A percentile compares a stretch with the other conserved stretches of the same genome.
Evolutionary conservation across 30 jellyfish, hydroid and myxozoan genomes (phyloP).

Genomic region (Calvadosia cruxmelitensis): DNA sequence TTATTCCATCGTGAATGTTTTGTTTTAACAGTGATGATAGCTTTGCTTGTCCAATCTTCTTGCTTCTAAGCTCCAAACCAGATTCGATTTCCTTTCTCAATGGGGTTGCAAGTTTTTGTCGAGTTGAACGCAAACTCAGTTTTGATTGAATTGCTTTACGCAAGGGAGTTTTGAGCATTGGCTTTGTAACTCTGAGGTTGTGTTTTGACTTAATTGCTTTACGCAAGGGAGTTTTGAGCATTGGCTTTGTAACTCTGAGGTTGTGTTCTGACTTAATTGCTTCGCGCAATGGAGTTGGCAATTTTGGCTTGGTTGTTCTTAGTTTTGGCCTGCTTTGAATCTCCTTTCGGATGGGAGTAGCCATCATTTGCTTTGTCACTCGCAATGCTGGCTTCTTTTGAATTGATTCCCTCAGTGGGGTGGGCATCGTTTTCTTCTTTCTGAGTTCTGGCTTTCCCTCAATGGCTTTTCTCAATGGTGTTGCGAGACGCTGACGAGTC

Average conservation of each 20-base stretch:
- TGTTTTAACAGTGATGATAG: too few species aligned
- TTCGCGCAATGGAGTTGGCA: slow-evolving; percentile 5
- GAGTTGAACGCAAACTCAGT: slow-evolving; percentile 25
- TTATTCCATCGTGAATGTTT: too few species aligned
- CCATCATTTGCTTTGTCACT: slow-evolving; percentile 29
- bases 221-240: slow-evolving; percentile 27
- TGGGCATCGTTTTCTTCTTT: not conserved
- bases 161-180: slow-evolving; percentile 40
- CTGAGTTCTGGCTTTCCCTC: not conserved
- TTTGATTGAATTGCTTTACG: slow-evolving; percentile 31
- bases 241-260: slow-evolving; percentile 10
- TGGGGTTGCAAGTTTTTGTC: slow-evolving; percentile 52
- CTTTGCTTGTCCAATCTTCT: too few species aligned
- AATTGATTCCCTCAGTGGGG: not conserved
- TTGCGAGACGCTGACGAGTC: slow-evolving; percentile 38
- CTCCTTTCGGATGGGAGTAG: slow-evolving; percentile 14
- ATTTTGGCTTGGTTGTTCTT: slow-evolving; percentile 4
- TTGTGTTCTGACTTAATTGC: slow-evolving; percentile 3
- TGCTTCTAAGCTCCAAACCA: too few species aligned
- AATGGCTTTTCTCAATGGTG: slow-evolving; percentile 64
- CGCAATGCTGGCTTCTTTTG: slow-evolving; percentile 4
- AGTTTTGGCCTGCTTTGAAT: slow-evolving; percentile 28
- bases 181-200: slow-evolving; percentile 19
- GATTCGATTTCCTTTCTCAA: slow-evolving; percentile 33
- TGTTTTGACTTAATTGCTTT: slow-evolving; percentile 28